Evolutionary conservation across 2,888 invertebrate genomes (phyloP).

Genomic region (Agapostemon virescens): DNA sequence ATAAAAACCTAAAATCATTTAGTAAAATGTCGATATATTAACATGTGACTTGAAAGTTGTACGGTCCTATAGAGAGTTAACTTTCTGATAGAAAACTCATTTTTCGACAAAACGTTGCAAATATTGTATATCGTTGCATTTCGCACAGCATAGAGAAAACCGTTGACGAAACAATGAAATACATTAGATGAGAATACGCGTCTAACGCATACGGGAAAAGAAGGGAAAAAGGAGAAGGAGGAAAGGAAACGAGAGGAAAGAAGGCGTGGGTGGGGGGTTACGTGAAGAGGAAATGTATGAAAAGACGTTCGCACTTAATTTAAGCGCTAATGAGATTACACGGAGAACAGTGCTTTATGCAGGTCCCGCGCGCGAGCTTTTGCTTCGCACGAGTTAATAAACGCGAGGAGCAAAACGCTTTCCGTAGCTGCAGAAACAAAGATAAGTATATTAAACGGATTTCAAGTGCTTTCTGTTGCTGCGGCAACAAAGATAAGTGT

Average conservation of each 20-base stretch:
- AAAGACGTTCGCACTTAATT: slow-evolving; percentile 47
- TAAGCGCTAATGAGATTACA: slow-evolving; percentile 56
- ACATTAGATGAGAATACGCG: slow-evolving; percentile 1
- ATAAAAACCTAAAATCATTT: too few species aligned
- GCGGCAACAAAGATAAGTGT: slow-evolving; percentile 77
- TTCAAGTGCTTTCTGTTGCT: slow-evolving; percentile 71
- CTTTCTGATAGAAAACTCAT: too few species aligned
- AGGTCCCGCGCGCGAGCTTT: slow-evolving; percentile 13
- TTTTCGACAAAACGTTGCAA: neutral
- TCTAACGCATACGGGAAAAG: neutral
- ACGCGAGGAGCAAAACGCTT: slow-evolving; percentile 73
- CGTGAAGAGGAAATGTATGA: slow-evolving; percentile 6
- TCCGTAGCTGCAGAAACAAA: slow-evolving; percentile 74
- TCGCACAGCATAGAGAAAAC: neutral
- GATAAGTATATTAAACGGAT: slow-evolving; percentile 77
- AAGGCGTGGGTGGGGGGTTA: neutral
- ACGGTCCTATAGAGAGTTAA: too few species aligned
- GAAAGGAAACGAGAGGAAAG: neutral
- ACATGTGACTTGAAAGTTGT: too few species aligned
- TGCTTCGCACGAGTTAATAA: slow-evolving; percentile 75
- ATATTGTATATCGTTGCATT: neutral
- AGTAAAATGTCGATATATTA: too few species aligned
- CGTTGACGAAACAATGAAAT: slow-evolving; percentile 7
- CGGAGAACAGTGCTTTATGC: slow-evolving; percentile 36
- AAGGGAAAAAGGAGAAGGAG: neutral